Evolutionary conservation across 2,113 vertebrate genomes (phyloP).

Genomic region (Sporophila hypoxantha): DNA sequence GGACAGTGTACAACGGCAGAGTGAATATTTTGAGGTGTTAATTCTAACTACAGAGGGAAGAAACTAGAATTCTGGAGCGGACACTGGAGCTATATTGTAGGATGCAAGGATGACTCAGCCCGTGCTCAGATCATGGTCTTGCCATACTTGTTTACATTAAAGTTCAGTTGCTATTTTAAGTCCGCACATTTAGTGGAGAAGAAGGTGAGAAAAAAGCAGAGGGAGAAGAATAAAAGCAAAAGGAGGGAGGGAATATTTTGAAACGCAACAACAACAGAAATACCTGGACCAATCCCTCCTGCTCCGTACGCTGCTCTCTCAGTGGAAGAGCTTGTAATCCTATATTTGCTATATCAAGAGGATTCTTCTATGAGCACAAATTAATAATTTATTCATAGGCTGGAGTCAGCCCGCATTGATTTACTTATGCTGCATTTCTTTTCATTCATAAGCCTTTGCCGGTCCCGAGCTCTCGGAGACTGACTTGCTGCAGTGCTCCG

Average conservation of each 20-base stretch:
- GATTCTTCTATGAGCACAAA: constrained; percentile 32
- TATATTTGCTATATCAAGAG: constrained; percentile 8
- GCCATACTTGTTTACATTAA: constrained; percentile 32
- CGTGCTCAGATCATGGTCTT: background rate
- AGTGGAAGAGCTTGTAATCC: constrained; percentile 23
- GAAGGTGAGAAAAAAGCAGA: background rate
- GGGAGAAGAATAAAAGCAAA: background rate
- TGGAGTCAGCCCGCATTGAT: constrained; percentile 50
- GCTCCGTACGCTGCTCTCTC: background rate
- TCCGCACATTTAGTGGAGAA: background rate
- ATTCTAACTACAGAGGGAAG: background rate
- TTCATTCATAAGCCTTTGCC: constrained; percentile 15
- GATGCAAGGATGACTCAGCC: constrained; percentile 73
- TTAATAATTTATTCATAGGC: constrained; percentile 60
- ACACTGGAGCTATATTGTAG: background rate
- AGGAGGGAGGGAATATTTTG: background rate
- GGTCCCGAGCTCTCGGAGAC: background rate
- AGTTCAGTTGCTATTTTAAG: constrained; percentile 49
- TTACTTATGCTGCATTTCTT: constrained; percentile 55
- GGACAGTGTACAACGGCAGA: background rate
- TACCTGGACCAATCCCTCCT: constrained; percentile 10
- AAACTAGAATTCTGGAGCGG: background rate
- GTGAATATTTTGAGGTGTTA: background rate
- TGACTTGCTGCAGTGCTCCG: constrained; percentile 6
- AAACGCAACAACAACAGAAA: background rate